Evolutionary conservation across 2,797 vertebrate genomes (phyloP).

Genomic region (Pangasius larnaudii): DNA sequence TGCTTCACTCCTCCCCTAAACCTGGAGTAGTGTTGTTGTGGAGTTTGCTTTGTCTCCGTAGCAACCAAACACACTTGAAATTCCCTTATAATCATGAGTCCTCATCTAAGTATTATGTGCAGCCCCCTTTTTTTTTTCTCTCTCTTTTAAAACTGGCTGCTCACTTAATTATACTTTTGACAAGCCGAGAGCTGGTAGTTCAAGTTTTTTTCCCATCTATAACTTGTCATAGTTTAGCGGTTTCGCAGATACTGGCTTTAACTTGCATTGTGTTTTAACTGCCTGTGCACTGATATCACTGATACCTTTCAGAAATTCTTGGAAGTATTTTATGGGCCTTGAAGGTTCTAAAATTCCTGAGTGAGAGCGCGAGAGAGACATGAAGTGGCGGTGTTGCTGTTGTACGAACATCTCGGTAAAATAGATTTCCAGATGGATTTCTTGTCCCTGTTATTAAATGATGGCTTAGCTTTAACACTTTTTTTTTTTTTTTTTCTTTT

Average conservation of each 20-base stretch:
- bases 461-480: background rate
- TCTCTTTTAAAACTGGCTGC: background rate
- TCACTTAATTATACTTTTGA: conserved; percentile 3
- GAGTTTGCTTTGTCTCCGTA: conserved; percentile 61
- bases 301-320: background rate
- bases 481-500: background rate
- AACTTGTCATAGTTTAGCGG: background rate
- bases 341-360: background rate
- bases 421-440: background rate
- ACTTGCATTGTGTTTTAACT: background rate
- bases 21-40: conserved; percentile 54
- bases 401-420: background rate
- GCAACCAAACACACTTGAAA: conserved; percentile 56
- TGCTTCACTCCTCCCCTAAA: conserved; percentile 41
- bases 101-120: conserved; percentile 15
- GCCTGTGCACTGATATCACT: background rate
- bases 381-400: background rate
- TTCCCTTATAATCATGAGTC: conserved; percentile 33
- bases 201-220: background rate
- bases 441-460: background rate
- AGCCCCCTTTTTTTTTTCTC: background rate
- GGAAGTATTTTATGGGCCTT: background rate
- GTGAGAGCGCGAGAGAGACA: background rate
- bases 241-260: conserved; percentile 43
- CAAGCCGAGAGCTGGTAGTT: conserved; percentile 11